These are phyloP conservation scores for Girardinichthys multiradiatus DNA, from an alignment of 2,113 vertebrate species.

Conservation along the genomic window DNA sequence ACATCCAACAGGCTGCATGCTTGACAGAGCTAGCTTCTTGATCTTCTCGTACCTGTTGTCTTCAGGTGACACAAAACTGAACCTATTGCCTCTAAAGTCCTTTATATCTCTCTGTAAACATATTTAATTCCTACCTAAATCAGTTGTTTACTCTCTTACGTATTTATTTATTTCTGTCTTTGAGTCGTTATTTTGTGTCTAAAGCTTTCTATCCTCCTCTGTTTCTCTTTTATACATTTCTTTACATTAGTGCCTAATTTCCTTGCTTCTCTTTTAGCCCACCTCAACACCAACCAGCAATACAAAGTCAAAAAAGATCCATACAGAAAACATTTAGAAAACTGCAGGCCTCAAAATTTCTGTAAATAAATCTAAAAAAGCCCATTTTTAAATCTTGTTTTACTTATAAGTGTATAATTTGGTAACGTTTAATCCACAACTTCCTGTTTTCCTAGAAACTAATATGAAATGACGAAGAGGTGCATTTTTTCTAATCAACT, in stretches of 20 bases:
- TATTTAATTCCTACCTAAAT: background rate
- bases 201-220: background rate
- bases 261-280: no score
- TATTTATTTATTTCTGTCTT: background rate
- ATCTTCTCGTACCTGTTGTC: background rate
- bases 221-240: no score
- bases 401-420: no score
- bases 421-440: no score
- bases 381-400: no score
- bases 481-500: background rate
- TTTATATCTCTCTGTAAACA: no score
- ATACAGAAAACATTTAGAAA: background rate
- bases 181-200: background rate
- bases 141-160: no score
- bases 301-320: background rate
- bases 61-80: background rate
- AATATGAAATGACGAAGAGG: background rate
- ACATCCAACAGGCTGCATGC: background rate
- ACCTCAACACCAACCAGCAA: no score
- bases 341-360: no score
- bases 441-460: background rate
- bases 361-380: no score
- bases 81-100: background rate
- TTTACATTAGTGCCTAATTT: no score
- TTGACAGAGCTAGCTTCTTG: background rate